Evolutionary conservation across 2,888 invertebrate genomes (phyloP).

Genomic region (Thereva unica): DNA sequence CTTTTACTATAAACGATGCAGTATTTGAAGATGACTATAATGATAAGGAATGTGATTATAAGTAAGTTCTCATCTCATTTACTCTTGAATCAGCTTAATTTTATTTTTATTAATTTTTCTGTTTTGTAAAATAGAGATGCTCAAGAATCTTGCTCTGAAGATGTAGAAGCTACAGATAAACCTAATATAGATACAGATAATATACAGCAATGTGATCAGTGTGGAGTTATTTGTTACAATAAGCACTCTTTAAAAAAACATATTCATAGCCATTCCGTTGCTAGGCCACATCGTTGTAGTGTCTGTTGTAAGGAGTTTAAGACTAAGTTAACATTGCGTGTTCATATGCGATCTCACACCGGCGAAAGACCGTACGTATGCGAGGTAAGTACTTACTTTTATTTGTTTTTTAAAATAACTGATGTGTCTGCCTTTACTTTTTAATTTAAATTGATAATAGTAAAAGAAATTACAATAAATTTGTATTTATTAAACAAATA

Average conservation of each 20-base stretch:
- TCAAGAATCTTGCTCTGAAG: conserved; percentile 12
- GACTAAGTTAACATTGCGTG: conserved; percentile 37
- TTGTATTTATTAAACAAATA: too few species aligned
- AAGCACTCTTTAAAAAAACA: conserved; percentile 37
- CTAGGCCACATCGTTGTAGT: conserved; percentile 38
- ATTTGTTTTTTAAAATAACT: background rate
- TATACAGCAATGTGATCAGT: conserved; percentile 41
- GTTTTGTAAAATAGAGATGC: background rate
- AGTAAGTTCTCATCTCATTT: conserved; percentile 4
- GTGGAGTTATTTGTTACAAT: conserved; percentile 41
- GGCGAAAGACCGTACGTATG: conserved; percentile 44
- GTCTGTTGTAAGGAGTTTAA: conserved; percentile 41
- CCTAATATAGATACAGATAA: conserved; percentile 1
- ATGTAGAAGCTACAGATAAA: conserved; percentile 11
- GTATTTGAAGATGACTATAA: conserved; percentile 13
- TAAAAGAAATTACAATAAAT: background rate
- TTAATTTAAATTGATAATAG: background rate
- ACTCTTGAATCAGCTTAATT: background rate
- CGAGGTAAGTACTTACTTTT: conserved; percentile 36
- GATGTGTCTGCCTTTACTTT: background rate
- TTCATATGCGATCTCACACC: conserved; percentile 43
- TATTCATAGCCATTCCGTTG: conserved; percentile 36
- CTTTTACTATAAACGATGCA: background rate
- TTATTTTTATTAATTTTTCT: background rate
- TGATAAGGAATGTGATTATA: conserved; percentile 4